A percentile compares a stretch with the other conserved stretches of the same genome.
Conservation (phyloP, 1,140 invertebrate genomes). For the Onthophagus taurus region DNA sequence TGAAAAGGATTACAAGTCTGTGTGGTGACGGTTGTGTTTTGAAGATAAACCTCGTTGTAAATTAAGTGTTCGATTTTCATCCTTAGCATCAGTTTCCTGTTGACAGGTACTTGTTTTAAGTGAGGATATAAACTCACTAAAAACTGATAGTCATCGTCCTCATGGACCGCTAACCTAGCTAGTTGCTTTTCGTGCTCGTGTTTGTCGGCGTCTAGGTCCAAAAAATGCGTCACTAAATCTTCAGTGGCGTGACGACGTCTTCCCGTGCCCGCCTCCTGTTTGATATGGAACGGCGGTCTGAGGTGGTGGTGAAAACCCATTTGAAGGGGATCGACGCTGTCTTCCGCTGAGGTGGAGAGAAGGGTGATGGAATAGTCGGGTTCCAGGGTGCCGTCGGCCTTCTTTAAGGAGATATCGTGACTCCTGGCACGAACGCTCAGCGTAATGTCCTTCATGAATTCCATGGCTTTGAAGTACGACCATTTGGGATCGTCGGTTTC, state of each 20-base stretch:
- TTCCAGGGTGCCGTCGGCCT: slow-evolving; percentile 5
- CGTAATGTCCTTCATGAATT: slow-evolving; percentile 16
- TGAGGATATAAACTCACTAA: slow-evolving; percentile 16
- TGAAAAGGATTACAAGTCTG: slow-evolving; percentile 1
- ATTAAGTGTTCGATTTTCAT: slow-evolving; percentile 18
- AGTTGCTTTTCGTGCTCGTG: slow-evolving; percentile 1
- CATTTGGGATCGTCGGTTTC: slow-evolving; percentile 11
- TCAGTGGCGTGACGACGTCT: background rate
- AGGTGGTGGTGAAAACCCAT: background rate
- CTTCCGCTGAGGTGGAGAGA: slow-evolving; percentile 3
- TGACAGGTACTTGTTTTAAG: slow-evolving; percentile 13
- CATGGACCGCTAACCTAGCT: background rate
- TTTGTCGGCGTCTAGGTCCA: slow-evolving; percentile 7
- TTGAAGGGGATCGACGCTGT: slow-evolving; percentile 7
- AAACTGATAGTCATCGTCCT: slow-evolving; percentile 19
- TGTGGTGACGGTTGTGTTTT: background rate
- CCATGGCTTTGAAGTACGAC: slow-evolving; percentile 16
- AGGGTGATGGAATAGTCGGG: slow-evolving; percentile 12
- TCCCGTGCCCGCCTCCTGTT: background rate
- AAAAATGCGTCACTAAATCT: background rate
- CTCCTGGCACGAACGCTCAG: slow-evolving; percentile 11
- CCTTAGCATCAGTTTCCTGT: slow-evolving; percentile 13
- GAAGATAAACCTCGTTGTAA: slow-evolving; percentile 14
- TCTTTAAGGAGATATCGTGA: slow-evolving; percentile 12
- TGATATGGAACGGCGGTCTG: background rate